A percentile compares a stretch with the other conserved stretches of the same genome.
These are phyloP conservation scores for Hyperopisus bebe DNA, from an alignment of 2,113 vertebrate species.

Conservation along the genomic window DNA sequence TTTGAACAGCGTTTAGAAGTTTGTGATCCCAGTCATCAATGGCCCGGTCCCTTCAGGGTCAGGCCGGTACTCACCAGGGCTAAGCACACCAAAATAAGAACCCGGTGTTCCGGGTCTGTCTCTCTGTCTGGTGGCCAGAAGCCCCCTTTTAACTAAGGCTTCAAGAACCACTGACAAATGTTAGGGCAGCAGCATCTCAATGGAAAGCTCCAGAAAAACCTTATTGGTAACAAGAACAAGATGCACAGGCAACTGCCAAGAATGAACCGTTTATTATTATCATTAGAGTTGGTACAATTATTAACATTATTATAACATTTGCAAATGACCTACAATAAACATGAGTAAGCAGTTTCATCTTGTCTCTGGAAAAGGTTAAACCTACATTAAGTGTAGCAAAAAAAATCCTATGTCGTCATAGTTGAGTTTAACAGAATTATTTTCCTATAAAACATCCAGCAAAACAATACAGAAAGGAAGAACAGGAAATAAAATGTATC, in stretches of 20 bases:
- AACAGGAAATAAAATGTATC: not conserved
- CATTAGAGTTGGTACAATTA: not conserved
- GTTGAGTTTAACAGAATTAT: not conserved
- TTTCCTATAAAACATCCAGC: not conserved
- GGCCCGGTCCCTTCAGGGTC: not conserved
- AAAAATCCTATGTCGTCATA: not conserved
- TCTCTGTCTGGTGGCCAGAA: not conserved
- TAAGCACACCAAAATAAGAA: not conserved
- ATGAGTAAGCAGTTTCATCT: not conserved
- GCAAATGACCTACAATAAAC: not conserved
- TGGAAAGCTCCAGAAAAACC: not conserved
- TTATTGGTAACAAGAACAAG: not conserved
- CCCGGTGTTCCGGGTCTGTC: not conserved
- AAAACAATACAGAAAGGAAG: not conserved
- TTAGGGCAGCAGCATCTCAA: not conserved
- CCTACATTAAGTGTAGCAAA: not conserved
- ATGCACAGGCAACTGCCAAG: not conserved
- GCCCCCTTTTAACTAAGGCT: not conserved
- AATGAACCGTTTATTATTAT: not conserved
- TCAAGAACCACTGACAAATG: not conserved
- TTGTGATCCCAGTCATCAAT: not conserved
- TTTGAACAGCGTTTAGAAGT: not conserved
- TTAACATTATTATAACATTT: not conserved
- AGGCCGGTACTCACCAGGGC: not conserved
- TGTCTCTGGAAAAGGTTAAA: not conserved